Evolutionary conservation across 2,797 vertebrate genomes (phyloP).

Genomic region (Coluber constrictor): DNA sequence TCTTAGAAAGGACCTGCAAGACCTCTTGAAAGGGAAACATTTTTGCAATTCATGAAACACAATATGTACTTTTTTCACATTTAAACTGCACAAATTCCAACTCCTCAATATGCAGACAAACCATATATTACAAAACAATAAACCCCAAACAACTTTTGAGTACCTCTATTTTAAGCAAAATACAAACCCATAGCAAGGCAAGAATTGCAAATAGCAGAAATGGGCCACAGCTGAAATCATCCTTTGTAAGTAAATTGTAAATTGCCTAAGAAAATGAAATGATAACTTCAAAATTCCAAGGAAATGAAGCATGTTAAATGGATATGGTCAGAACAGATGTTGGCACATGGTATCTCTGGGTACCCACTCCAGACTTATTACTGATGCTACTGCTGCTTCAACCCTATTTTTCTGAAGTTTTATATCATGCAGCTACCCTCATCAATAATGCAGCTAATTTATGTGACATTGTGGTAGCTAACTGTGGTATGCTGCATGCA

Average conservation of each 20-base stretch:
- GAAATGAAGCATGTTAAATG: background rate
- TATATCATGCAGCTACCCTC: background rate
- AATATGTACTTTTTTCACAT: background rate
- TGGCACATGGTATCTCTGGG: background rate
- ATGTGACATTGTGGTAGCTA: background rate
- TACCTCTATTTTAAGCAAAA: conserved; percentile 4
- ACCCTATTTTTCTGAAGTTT: background rate
- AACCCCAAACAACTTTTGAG: background rate
- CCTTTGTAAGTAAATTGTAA: background rate
- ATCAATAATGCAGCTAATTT: background rate
- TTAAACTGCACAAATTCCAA: conserved; percentile 21
- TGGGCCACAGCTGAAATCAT: background rate
- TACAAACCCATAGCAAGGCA: background rate
- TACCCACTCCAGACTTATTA: background rate
- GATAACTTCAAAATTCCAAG: background rate
- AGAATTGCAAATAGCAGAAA: background rate
- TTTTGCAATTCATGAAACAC: background rate
- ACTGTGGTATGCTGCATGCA: background rate
- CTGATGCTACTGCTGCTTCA: background rate
- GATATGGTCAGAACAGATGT: background rate
- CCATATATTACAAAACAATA: background rate
- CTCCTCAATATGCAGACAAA: background rate
- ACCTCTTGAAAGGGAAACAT: background rate
- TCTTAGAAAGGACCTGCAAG: no score
- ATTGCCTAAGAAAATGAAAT: background rate